These are phyloP conservation scores for Nannoperca australis DNA, from an alignment of 2,797 vertebrate genomes.

Conservation along the genomic window DNA sequence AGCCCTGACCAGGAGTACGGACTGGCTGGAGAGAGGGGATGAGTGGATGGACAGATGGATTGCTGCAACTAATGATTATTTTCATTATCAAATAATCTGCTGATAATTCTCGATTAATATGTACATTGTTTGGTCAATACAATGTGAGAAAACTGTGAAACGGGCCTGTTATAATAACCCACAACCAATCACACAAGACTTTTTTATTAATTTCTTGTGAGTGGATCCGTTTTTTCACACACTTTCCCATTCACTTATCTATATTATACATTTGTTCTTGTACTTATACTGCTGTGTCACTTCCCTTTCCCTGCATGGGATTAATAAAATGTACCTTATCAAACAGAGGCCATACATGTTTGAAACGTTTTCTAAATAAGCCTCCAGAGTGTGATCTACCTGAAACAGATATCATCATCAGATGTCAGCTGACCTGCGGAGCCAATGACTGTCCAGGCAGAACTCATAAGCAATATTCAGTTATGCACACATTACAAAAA, in stretches of 20 bases:
- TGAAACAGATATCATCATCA: conserved; percentile 6
- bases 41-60: conserved; percentile 3
- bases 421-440: conserved; percentile 46
- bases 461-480: conserved; percentile 45
- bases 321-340: conserved; percentile 12
- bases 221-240: not conserved
- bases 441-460: conserved; percentile 23
- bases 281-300: not conserved
- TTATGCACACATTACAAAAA: conserved; percentile 52
- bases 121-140: not conserved
- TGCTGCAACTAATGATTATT: not conserved
- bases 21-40: conserved; percentile 37
- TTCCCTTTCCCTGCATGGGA: conserved; percentile 11
- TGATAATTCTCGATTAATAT: not conserved
- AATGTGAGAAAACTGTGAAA: not conserved
- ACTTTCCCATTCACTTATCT: not conserved
- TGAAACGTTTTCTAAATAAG: conserved; percentile 2
- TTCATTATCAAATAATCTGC: conserved; percentile 33
- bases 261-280: not conserved
- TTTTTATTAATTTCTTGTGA: not conserved
- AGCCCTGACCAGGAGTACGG: conserved; percentile 49
- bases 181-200: too few relatives aligned
- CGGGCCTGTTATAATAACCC: not conserved
- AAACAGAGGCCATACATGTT: conserved; percentile 16
- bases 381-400: conserved; percentile 7